phyloP scores from a whole-genome alignment of 2,888 invertebrate genomes.

The Linnaemya vulpina region DNA sequence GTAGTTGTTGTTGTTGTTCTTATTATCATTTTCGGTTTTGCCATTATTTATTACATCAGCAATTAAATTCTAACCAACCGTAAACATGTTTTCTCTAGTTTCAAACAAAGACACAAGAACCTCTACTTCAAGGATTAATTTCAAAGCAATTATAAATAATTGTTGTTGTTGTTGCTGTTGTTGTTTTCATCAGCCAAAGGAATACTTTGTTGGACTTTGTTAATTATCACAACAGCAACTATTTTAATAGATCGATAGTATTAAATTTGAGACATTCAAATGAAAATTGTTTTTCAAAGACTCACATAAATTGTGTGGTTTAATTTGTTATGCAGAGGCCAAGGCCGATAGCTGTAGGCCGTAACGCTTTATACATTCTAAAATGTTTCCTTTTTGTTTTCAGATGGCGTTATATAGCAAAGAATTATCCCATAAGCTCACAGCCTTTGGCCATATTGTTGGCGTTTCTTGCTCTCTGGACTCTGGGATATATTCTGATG shows the following conservation, averaged over 20 bases:
- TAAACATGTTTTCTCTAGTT: constrained; percentile 35
- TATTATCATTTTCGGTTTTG: neutral
- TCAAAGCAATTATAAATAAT: constrained; percentile 67
- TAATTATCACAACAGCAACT: constrained; percentile 10
- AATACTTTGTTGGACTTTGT: constrained; percentile 34
- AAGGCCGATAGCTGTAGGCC: no score
- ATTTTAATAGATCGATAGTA: constrained; percentile 6
- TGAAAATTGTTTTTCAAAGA: neutral
- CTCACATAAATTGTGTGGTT: neutral
- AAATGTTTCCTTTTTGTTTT: constrained; percentile 23
- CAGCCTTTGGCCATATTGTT: constrained; percentile 80
- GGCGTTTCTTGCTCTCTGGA: constrained; percentile 82
- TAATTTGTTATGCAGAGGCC: neutral
- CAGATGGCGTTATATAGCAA: constrained; percentile 81
- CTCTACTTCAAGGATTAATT: constrained; percentile 59
- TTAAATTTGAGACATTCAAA: constrained; percentile 12
- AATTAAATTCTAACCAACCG: constrained; percentile 65
- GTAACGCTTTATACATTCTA: neutral
- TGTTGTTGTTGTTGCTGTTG: constrained; percentile 10
- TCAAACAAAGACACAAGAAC: constrained; percentile 9
- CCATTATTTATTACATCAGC: constrained; percentile 64
- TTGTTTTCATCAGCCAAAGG: constrained; percentile 32
- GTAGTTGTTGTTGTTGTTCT: constrained; percentile 8
- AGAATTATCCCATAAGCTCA: constrained; percentile 80
- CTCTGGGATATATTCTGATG: constrained; percentile 80